Evolutionary conservation across 2,888 invertebrate genomes (phyloP).

Genomic region (Blastobasis adustella): DNA sequence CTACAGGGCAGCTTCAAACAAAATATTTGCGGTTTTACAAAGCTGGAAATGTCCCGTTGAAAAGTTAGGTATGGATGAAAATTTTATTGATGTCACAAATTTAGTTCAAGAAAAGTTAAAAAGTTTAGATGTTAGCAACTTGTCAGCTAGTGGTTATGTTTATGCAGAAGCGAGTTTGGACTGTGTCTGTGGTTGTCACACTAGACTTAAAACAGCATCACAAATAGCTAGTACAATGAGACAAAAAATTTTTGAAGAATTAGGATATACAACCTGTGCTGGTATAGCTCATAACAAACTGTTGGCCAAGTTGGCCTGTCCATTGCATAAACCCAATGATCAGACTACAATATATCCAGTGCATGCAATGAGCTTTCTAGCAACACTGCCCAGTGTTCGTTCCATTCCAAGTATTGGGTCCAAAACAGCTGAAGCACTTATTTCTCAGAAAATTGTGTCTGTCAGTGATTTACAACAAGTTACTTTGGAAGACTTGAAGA

Average conservation of each 20-base stretch:
- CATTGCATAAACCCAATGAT: conserved; percentile 85
- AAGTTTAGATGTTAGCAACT: conserved; percentile 34
- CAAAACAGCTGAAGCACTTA: conserved; percentile 78
- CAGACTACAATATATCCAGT: conserved; percentile 87
- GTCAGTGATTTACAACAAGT: conserved; percentile 80
- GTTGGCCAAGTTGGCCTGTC: conserved; percentile 84
- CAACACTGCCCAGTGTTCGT: conserved; percentile 75
- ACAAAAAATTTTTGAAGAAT: conserved; percentile 77
- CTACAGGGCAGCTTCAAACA: conserved; percentile 85
- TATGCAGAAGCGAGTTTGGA: conserved; percentile 70
- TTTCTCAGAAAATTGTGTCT: conserved; percentile 78
- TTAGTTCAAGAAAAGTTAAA: conserved; percentile 74
- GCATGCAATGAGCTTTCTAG: conserved; percentile 78
- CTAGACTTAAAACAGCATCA: conserved; percentile 80
- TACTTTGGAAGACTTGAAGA: conserved; percentile 73
- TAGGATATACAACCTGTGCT: conserved; percentile 86
- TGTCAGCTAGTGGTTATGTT: conserved; percentile 73
- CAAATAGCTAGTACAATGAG: conserved; percentile 86
- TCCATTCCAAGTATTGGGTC: conserved; percentile 86
- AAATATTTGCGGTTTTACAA: conserved; percentile 82
- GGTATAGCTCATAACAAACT: conserved; percentile 90
- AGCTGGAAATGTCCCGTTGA: conserved; percentile 85
- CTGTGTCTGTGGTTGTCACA: conserved; percentile 85
- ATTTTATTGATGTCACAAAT: conserved; percentile 86
- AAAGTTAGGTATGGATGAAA: conserved; percentile 89